Percentiles rank a stretch among this genome's conserved stretches.
phyloP scores from a whole-genome alignment of 2,888 invertebrate genomes.

The Xylota segnis region DNA sequence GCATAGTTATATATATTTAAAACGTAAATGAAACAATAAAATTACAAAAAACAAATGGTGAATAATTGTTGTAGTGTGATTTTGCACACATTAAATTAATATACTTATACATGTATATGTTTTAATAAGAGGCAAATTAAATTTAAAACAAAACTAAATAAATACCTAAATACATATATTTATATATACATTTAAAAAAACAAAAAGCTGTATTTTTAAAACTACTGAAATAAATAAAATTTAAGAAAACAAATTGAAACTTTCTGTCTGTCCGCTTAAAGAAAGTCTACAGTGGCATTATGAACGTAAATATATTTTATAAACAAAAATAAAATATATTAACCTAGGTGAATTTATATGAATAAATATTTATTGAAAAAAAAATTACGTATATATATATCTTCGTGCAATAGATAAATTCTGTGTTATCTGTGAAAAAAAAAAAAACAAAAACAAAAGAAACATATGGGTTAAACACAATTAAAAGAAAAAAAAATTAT shows the following conservation, averaged over 20 bases:
- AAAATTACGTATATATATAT: slow-evolving; percentile 50
- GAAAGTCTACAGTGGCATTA: slow-evolving; percentile 50
- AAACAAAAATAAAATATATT: slow-evolving; percentile 46
- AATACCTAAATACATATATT: slow-evolving; percentile 64
- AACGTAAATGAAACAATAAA: slow-evolving; percentile 36
- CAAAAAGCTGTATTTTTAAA: slow-evolving; percentile 51
- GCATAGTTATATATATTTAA: slow-evolving; percentile 52
- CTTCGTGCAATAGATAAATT: slow-evolving; percentile 71
- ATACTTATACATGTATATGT: slow-evolving; percentile 33
- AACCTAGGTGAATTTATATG: slow-evolving; percentile 72
- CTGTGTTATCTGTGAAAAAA: slow-evolving; percentile 62
- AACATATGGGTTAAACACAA: background rate
- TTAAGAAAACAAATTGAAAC: slow-evolving; percentile 29
- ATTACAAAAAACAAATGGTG: slow-evolving; percentile 43
- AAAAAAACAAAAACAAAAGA: slow-evolving; percentile 38
- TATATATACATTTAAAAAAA: slow-evolving; percentile 50
- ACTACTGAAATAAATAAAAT: slow-evolving; percentile 43
- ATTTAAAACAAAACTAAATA: slow-evolving; percentile 24
- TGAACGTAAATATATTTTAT: slow-evolving; percentile 60
- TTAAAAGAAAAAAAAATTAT: background rate
- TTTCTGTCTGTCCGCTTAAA: slow-evolving; percentile 37
- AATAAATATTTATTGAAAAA: slow-evolving; percentile 74
- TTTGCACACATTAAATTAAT: slow-evolving; percentile 71
- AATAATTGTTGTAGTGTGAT: slow-evolving; percentile 74
- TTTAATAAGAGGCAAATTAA: slow-evolving; percentile 32